Base-by-base conservation (phyloP, 2,888 invertebrate species). In the Tridacna gigas region DNA sequence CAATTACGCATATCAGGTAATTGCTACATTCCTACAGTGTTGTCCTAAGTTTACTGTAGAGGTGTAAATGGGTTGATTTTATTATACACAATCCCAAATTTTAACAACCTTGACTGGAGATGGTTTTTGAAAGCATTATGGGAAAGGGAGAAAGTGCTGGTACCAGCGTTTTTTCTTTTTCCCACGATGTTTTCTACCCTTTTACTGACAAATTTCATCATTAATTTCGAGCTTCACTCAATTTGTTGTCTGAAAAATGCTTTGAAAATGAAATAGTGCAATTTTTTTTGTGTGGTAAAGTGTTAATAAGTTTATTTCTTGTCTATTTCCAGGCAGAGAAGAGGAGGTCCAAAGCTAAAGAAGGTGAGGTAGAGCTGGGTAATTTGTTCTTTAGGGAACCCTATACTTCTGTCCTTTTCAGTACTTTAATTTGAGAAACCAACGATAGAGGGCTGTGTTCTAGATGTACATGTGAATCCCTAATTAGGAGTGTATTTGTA, bases 291-390 rank as follows among this genome's bases (percentile, higher is more conserved):
- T 51, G 51, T 13, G 51, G 51, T 11, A 51, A 51, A 13, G 51
- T 11, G 11, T 56, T 56, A 3, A 15, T 56, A 56, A n/a, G 2
- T 63, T 7, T 22, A 25, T 25, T 63, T 63, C 22, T 63, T 51
- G 7, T 37, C 37, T 85, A 22, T 71, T 91, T 91, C 71, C 90
- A 94, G 94, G 92, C 92, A 60, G 93, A 93, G 84, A 92, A 92
- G 78, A 87, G 93, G 28, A 91, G 91, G 74, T 91, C 92, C 51
- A 91, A 92, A 77, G 94, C 94, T 20, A 93, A 94, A 89, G 94
- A 94, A 94, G 94, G 94, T 94, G 89, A 92, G 93, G 67, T 48
- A 25, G 69, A 56, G 18, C 56, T 37, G 37, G 7, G 37, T 37
- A 37, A 37, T 4, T 37, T 37, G 37, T 37, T 7, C 7, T 37